These are phyloP conservation scores for Dermatemys mawii DNA, from an alignment of 2,113 vertebrate genomes.

Conservation along the genomic window DNA sequence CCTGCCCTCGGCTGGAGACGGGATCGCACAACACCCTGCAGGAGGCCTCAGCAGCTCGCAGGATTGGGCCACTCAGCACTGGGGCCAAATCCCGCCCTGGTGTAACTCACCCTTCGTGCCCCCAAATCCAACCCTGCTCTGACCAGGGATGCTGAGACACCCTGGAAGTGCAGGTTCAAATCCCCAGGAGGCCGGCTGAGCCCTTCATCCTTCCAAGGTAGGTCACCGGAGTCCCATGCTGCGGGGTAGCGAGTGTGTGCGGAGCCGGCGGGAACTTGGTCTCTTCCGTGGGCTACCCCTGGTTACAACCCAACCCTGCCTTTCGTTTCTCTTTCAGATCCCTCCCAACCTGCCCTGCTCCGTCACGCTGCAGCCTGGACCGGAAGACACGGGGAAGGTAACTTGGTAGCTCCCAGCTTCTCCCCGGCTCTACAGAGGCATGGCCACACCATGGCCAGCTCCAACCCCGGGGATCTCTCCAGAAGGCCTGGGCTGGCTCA, in stretches of 20 bases:
- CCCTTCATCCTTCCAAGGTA: background rate
- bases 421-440: background rate
- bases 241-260: background rate
- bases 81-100: background rate
- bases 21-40: background rate
- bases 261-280: background rate
- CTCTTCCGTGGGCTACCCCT: background rate
- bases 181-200: background rate
- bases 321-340: slow-evolving; percentile 78
- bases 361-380: slow-evolving; percentile 93
- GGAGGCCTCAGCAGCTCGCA: background rate
- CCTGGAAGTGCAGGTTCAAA: background rate
- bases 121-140: background rate
- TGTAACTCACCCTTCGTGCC: background rate
- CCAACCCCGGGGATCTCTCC: background rate
- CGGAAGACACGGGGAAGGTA: slow-evolving; percentile 96
- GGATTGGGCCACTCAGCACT: background rate
- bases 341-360: slow-evolving; percentile 94
- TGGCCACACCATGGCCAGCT: background rate
- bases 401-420: background rate
- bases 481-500: background rate
- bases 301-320: background rate
- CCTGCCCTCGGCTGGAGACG: background rate
- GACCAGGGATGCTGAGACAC: background rate
- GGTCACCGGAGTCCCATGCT: background rate